Percentiles rank a stretch among this genome's conserved stretches.
Conservation (phyloP, 2,797 vertebrate species). For the Scomberomorus guttatus region DNA sequence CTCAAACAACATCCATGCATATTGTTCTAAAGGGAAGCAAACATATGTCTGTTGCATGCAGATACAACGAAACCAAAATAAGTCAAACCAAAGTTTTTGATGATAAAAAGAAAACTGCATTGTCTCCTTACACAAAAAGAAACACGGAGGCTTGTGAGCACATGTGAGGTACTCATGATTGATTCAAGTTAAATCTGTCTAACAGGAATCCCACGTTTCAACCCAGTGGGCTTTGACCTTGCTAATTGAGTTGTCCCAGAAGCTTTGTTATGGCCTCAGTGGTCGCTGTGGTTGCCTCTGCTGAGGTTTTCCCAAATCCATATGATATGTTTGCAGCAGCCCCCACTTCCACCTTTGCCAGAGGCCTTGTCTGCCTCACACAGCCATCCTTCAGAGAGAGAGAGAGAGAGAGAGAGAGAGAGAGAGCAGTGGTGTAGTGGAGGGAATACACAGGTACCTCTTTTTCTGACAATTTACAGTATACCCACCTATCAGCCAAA, state of each 20-base stretch:
- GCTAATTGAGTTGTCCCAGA: slow-evolving; percentile 63
- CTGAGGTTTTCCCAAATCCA: slow-evolving; percentile 75
- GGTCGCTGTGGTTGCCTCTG: slow-evolving; percentile 73
- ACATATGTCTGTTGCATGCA: not conserved
- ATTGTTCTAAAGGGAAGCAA: not conserved
- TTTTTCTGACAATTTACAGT: too few species aligned
- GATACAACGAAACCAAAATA: not conserved
- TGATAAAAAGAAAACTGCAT: too few species aligned
- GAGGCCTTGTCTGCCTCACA: slow-evolving; percentile 15
- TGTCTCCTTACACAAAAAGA: too few species aligned
- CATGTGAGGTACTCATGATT: slow-evolving; percentile 16
- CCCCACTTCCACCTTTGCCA: slow-evolving; percentile 49
- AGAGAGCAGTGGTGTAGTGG: too few species aligned
- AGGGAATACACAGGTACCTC: too few species aligned
- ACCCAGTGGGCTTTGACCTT: slow-evolving; percentile 39
- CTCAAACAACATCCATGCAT: not conserved
- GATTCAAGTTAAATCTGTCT: slow-evolving; percentile 47
- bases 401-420: too few species aligned
- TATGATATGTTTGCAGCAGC: slow-evolving; percentile 68
- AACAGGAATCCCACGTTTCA: slow-evolving; percentile 34
- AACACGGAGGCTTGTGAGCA: not conserved
- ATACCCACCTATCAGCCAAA: too few species aligned
- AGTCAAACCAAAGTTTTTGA: not conserved
- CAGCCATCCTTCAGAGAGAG: not conserved
- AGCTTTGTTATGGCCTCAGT: slow-evolving; percentile 71